Evolutionary conservation across 2,888 invertebrate genomes (phyloP).

Genomic region (Mesorhabditis sp.): DNA sequence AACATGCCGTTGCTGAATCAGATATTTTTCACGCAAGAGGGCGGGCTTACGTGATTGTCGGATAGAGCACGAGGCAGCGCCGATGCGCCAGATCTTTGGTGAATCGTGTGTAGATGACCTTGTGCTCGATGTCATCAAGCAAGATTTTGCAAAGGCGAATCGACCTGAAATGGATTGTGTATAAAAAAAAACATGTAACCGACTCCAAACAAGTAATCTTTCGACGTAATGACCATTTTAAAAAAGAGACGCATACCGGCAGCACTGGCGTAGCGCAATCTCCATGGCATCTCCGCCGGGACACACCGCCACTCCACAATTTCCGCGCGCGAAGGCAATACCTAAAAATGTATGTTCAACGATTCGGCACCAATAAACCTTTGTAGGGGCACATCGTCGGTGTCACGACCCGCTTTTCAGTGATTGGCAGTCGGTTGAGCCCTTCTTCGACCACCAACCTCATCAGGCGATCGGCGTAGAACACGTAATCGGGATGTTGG

Average conservation of each 20-base stretch:
- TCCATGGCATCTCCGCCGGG: slow-evolving; percentile 86
- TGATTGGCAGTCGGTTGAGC: slow-evolving; percentile 89
- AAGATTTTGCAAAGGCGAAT: slow-evolving; percentile 97
- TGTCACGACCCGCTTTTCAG: slow-evolving; percentile 82
- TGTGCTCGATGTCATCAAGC: slow-evolving; percentile 78
- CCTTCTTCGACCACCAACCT: slow-evolving; percentile 95
- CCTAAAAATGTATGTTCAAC: slow-evolving; percentile 63
- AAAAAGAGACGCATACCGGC: slow-evolving; percentile 67
- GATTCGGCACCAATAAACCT: slow-evolving; percentile 13
- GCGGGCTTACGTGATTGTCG: slow-evolving; percentile 73
- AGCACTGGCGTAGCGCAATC: slow-evolving; percentile 78
- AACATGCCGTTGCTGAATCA: slow-evolving; percentile 80
- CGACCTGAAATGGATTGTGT: slow-evolving; percentile 65
- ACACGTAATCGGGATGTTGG: slow-evolving; percentile 89
- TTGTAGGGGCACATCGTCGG: slow-evolving; percentile 69
- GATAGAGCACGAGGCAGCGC: slow-evolving; percentile 90
- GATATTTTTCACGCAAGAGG: slow-evolving; percentile 57
- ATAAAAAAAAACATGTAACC: too few species aligned
- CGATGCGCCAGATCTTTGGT: slow-evolving; percentile 87
- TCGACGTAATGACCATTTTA: too few species aligned
- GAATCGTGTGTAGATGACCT: slow-evolving; percentile 91
- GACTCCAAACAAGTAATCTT: too few species aligned
- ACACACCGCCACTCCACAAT: slow-evolving; percentile 96
- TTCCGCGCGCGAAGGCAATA: slow-evolving; percentile 88
- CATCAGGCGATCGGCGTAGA: slow-evolving; percentile 94